Percentiles rank a stretch among this genome's conserved stretches.
phyloP scores from a whole-genome alignment of 2,797 vertebrate species.

The Pseudochirops corinnae region DNA sequence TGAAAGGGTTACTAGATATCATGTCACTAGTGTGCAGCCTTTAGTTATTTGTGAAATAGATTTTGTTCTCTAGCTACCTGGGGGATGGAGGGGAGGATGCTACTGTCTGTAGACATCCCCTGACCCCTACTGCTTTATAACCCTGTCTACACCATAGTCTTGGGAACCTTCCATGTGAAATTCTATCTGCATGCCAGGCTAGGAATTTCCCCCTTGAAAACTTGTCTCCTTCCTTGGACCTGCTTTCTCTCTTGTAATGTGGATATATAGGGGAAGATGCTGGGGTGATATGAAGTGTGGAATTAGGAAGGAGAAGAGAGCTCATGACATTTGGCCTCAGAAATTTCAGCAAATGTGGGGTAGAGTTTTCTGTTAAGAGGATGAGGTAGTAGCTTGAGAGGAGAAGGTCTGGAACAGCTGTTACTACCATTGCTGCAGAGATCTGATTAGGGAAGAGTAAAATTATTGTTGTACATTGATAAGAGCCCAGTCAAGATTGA shows the following conservation, averaged over 20 bases:
- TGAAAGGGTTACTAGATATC: background rate
- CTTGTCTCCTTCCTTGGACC: background rate
- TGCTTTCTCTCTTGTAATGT: background rate
- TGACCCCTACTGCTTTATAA: background rate
- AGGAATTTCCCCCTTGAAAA: background rate
- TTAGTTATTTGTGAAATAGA: background rate
- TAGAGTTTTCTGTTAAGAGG: background rate
- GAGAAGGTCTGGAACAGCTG: background rate
- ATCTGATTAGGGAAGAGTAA: background rate
- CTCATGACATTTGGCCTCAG: background rate
- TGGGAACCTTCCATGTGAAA: background rate
- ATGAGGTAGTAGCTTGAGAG: background rate
- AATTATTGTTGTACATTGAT: background rate
- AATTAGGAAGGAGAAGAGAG: background rate
- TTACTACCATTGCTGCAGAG: background rate
- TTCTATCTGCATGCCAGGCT: background rate
- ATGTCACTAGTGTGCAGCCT: background rate
- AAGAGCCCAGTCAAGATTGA: background rate
- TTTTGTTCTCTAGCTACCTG: background rate
- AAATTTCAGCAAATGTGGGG: background rate
- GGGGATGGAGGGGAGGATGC: background rate
- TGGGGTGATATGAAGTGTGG: background rate
- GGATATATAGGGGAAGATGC: background rate
- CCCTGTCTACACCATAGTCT: background rate
- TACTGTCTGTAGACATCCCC: background rate